Evolutionary conservation across 53 echinoderm and acorn worm species (phyloP), one percentile per base, ranked within the genome.

Genomic region (Mesocentrotus franciscanus): DNA sequence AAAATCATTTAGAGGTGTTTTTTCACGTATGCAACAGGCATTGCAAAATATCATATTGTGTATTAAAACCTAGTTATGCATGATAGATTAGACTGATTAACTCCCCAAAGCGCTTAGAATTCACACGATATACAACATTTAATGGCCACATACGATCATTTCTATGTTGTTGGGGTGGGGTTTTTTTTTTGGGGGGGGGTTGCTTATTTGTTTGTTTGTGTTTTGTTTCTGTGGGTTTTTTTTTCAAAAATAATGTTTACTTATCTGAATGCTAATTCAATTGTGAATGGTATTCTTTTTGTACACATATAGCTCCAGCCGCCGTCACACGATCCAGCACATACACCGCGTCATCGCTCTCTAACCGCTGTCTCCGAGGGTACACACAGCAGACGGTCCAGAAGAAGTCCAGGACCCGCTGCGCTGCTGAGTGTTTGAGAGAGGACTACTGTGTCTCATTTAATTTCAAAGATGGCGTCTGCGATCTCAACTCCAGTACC

Each of bases 381-480:
- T 66, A 66, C 57, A 90, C 91, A 0, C 66, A 62, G 34, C 64
- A 90, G 66, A 90, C 91, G 4, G 61, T 90, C 18, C 34, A 64
- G 4, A 90, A 35, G 62, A 60, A 62, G 33, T 34, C 91, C 66
- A 90, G 64, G 66, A 66, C 27, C 66, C 91, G 91, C 34, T 90
- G 91, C 20, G 91, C 91, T 10, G 91, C 91, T 35, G 91, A 90
- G 62, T 90, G 91, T 36, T 64, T 90, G 66, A 90, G 64, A 8
- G 61, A 90, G 11, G 66, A 62, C 57, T 56, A 4, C 33, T 90
- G 91, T 6, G 91, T 66, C 33, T 90, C 91, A 1, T 90, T 90
- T 20, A 90, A 90, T 62, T 90, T 62, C 91, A 90, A 66, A 58
- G 91, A 90, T 66, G 91, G 91, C 56, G 66, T n/a, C n/a, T n/a